Evolutionary conservation across 2,888 invertebrate genomes (phyloP).

Genomic region (Acanthosoma haemorrhoidale): DNA sequence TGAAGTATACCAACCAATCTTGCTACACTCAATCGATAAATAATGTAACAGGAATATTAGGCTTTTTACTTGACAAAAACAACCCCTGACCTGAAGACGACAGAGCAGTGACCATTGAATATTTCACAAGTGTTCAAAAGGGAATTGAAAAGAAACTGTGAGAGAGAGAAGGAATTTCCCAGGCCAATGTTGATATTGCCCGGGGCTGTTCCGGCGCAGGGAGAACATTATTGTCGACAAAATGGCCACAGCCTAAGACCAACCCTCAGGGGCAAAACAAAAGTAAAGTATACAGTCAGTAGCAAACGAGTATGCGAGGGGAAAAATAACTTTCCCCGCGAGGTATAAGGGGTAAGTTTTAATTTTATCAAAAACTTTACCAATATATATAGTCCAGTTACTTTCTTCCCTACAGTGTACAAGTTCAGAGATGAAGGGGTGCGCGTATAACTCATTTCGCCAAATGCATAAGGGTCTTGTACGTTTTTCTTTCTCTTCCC

Average conservation of each 20-base stretch:
- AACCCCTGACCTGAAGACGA: too few relatives aligned
- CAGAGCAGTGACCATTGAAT: too few relatives aligned
- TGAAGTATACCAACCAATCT: too few relatives aligned
- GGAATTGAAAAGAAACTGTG: too few relatives aligned
- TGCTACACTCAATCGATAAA: too few relatives aligned
- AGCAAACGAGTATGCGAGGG: not conserved
- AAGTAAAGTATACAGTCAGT: not conserved
- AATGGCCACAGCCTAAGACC: not conserved
- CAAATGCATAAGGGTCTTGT: not conserved
- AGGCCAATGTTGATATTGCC: slow-evolving; percentile 1
- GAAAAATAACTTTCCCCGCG: not conserved
- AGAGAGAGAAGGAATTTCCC: too few relatives aligned
- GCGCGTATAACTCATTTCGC: not conserved
- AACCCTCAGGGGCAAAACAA: not conserved
- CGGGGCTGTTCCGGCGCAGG: too few relatives aligned
- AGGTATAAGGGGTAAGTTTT: not conserved
- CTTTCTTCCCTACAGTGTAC: not conserved
- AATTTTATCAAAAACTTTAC: slow-evolving; percentile 11
- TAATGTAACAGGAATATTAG: too few relatives aligned
- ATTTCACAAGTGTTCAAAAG: too few relatives aligned
- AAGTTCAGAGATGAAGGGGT: not conserved
- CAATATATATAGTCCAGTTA: not conserved
- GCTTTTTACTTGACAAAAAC: too few relatives aligned
- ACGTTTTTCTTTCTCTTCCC: not conserved
- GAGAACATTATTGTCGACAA: not conserved